Base-by-base conservation (phyloP, 2,888 invertebrate species). In the Platerodrilus igneus region DNA sequence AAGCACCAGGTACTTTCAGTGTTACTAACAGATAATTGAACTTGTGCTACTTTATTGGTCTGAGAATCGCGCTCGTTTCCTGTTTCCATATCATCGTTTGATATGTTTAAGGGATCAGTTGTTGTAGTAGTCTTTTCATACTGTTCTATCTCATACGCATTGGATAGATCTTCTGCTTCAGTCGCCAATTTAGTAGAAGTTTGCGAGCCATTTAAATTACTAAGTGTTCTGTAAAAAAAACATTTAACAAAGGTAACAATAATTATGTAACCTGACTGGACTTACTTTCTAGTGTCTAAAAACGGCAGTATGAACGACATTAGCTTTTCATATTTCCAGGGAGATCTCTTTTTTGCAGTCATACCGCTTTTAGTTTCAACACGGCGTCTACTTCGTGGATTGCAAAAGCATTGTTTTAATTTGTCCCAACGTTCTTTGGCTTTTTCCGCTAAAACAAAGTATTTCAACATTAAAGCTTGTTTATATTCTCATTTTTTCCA, bases 391-490 rank as follows among this genome's bases (percentile, higher is more conserved):
- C 21, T 25, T 37, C 20, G 16, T n/a, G n/a, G n/a, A n/a, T n/a
- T n/a, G n/a, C n/a, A n/a, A n/a, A n/a, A n/a, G n/a, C n/a, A n/a
- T n/a, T 18, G 11, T 37, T 23, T 30, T 15, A 37, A 16, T 32
- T 25, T 31, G 16, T 37, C 31, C 37, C 31, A 37, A 19, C 19
- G 7, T 22, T 37, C 22, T 37, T 31, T 37, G 22, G 31, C 31
- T 41, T 30, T 23, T 15, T 30, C n/a, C 17, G 48, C 48, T 15
- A 49, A 51, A 27, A 53, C 51, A 37, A 45, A 51, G 27, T 50
- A 49, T n/a, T 56, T 50, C 42, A 20, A 45, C n/a, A 50, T 51
- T 7, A 13, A 55, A 32, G 49, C n/a, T 21, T 30, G 7, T 29
- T 16, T 29, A 10, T 16, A 6, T 14, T 14, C 27, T 29, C 16